phyloP scores from a whole-genome alignment of 2,113 vertebrate species.

The Pholis gunnellus region DNA sequence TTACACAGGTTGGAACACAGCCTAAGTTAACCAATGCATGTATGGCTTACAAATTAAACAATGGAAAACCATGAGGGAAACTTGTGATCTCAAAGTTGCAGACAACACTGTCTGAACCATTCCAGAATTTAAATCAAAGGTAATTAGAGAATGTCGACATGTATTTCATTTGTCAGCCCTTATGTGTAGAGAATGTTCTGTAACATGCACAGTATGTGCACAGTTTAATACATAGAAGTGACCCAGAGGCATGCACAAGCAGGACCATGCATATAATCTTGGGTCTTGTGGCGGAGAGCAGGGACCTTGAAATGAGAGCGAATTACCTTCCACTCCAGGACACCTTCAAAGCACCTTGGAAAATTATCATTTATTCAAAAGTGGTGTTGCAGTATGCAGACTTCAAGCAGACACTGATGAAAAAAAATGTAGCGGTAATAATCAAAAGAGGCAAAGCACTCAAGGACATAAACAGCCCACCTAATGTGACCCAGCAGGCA shows the following conservation, averaged over 20 bases:
- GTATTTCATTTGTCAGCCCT: background rate
- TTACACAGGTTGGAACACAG: background rate
- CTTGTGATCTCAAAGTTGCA: background rate
- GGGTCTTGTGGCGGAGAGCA: constrained; percentile 11
- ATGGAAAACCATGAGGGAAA: background rate
- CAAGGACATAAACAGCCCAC: constrained; percentile 52
- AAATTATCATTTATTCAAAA: constrained; percentile 58
- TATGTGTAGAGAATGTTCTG: background rate
- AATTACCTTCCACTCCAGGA: constrained; percentile 24
- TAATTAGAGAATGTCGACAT: background rate
- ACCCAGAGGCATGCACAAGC: constrained; percentile 13
- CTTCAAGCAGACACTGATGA: constrained; percentile 41
- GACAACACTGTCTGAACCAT: background rate
- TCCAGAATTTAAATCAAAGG: background rate
- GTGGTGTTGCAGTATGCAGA: constrained; percentile 23
- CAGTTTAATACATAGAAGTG: constrained; percentile 9
- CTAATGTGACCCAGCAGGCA: constrained; percentile 23
- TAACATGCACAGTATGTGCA: background rate
- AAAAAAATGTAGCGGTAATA: constrained; percentile 31
- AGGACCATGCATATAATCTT: constrained; percentile 10
- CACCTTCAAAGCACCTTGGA: constrained; percentile 61
- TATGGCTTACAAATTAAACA: background rate
- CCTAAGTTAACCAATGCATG: background rate
- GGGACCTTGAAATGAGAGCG: constrained; percentile 43
- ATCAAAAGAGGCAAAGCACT: constrained; percentile 52